A percentile compares a stretch with the other conserved stretches of the same genome.
Conservation (phyloP, 2,888 invertebrate species). For the Cataglyphis cursor region DNA sequence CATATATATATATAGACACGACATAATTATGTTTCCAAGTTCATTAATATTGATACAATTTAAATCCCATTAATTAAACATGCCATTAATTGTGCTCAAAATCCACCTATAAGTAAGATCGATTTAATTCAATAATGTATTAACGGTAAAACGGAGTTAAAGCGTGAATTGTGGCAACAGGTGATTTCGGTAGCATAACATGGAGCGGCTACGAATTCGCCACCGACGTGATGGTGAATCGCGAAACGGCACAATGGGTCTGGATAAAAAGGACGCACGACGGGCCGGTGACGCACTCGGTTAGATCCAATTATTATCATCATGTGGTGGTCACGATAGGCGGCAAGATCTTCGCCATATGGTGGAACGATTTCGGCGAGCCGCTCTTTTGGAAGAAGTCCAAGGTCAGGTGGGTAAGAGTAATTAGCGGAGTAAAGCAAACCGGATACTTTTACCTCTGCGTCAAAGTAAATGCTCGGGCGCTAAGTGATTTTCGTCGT, state of each 20-base stretch:
- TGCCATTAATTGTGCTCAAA: slow-evolving; percentile 26
- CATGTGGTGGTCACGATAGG: slow-evolving; percentile 91
- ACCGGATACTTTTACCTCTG: background rate
- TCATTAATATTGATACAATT: slow-evolving; percentile 22
- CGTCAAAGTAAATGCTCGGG: slow-evolving; percentile 16
- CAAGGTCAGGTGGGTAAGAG: slow-evolving; percentile 80
- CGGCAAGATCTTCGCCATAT: slow-evolving; percentile 91
- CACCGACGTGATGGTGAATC: slow-evolving; percentile 89
- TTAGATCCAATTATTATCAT: slow-evolving; percentile 89
- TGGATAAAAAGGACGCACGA: slow-evolving; percentile 89
- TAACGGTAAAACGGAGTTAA: slow-evolving; percentile 24
- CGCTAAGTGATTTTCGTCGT: slow-evolving; percentile 20
- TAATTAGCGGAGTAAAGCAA: slow-evolving; percentile 6
- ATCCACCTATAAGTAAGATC: slow-evolving; percentile 29
- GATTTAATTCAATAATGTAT: slow-evolving; percentile 49
- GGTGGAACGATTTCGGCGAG: slow-evolving; percentile 90
- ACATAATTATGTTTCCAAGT: background rate
- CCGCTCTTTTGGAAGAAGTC: slow-evolving; percentile 91
- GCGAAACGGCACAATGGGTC: slow-evolving; percentile 87
- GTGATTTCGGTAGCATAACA: slow-evolving; percentile 79
- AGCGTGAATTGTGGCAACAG: slow-evolving; percentile 54
- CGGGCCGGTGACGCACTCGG: slow-evolving; percentile 89
- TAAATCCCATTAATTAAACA: background rate
- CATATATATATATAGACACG: background rate
- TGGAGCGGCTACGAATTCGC: slow-evolving; percentile 92